Conservation (phyloP, 2,888 invertebrate genomes). For the Cordilura impudica region DNA sequence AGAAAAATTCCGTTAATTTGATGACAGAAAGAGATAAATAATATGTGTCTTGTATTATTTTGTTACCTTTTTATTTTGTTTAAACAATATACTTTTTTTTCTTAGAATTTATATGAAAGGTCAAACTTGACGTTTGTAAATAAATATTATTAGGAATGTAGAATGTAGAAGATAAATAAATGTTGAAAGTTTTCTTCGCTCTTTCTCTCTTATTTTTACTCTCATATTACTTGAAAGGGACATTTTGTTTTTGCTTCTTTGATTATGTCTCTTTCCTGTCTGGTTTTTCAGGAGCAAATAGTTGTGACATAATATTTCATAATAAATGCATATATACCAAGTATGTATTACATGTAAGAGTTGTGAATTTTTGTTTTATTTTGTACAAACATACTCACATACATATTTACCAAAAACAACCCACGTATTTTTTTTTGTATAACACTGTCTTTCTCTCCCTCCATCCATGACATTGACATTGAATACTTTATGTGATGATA, state of each 20-base stretch:
- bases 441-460: background rate
- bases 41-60: background rate
- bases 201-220: background rate
- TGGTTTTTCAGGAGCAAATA: constrained; percentile 3
- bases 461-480: constrained; percentile 58
- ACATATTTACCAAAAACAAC: constrained; percentile 8
- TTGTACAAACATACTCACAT: background rate
- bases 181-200: background rate
- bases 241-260: background rate
- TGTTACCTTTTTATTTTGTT: background rate
- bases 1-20: background rate
- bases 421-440: constrained; percentile 17
- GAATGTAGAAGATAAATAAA: background rate
- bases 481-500: constrained; percentile 25
- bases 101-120: background rate
- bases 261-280: constrained; percentile 14
- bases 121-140: background rate
- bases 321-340: constrained; percentile 27
- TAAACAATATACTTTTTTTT: background rate
- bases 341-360: background rate
- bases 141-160: no score
- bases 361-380: background rate
- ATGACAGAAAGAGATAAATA: constrained; percentile 35
- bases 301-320: background rate
- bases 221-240: no score